phyloP scores from a whole-genome alignment of 1,140 invertebrate genomes.

The Sminthurides bifidus region DNA sequence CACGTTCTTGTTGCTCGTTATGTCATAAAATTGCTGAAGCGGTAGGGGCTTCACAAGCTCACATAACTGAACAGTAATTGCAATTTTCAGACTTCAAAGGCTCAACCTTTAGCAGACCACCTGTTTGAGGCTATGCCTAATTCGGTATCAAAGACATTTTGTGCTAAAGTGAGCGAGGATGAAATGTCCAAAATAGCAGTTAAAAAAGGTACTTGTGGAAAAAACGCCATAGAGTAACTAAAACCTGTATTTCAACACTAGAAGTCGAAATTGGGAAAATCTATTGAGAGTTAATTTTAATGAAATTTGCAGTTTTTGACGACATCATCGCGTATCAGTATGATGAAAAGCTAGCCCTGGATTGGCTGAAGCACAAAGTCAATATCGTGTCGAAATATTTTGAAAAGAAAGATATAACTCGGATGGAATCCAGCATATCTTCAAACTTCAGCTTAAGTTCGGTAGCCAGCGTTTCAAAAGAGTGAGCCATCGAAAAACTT shows the following conservation, averaged over 20 bases:
- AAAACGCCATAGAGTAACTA: constrained; percentile 9
- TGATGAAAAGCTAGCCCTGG: constrained; percentile 23
- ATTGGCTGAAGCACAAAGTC: constrained; percentile 25
- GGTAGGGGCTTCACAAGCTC: background rate
- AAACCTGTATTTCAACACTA: background rate
- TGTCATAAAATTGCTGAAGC: background rate
- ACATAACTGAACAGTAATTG: background rate
- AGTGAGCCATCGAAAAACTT: background rate
- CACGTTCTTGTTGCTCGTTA: background rate
- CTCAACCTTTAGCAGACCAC: constrained; percentile 23
- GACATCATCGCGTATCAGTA: constrained; percentile 27
- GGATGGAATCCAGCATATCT: constrained; percentile 20
- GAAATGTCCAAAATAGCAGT: constrained; percentile 2
- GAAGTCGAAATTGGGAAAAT: background rate
- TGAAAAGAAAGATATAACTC: constrained; percentile 11
- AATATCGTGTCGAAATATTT: constrained; percentile 16
- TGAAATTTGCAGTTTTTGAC: constrained; percentile 12
- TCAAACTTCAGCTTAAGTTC: constrained; percentile 18
- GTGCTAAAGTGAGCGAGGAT: too few relatives aligned
- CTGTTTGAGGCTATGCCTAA: constrained; percentile 20
- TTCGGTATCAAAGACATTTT: too few relatives aligned
- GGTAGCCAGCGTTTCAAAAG: background rate
- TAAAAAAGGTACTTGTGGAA: constrained; percentile 9
- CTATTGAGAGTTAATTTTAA: background rate
- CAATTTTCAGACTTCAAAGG: constrained; percentile 10